A percentile compares a stretch with the other conserved stretches of the same genome.
phyloP scores from a whole-genome alignment of 1,140 invertebrate genomes.

The Cepaea nemoralis region DNA sequence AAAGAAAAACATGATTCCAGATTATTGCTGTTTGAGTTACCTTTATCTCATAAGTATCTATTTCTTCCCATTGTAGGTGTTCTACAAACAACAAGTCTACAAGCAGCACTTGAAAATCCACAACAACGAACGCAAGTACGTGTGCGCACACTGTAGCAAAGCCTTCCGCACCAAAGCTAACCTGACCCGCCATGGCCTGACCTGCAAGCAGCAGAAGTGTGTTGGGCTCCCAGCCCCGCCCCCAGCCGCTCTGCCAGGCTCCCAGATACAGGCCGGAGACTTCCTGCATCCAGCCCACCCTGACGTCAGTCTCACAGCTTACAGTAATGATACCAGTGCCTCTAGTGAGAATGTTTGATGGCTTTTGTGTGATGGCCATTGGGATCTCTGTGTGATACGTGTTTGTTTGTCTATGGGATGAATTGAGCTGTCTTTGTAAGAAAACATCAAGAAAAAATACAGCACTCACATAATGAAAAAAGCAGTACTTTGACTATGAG shows the following conservation, averaged over 20 bases:
- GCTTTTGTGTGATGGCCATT: too few relatives aligned
- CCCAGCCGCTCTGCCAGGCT: background rate
- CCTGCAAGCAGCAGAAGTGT: constrained; percentile 49
- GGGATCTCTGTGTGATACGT: too few relatives aligned
- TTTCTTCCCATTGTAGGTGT: constrained; percentile 41
- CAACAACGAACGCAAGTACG: constrained; percentile 72
- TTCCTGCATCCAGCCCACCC: background rate
- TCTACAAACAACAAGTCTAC: constrained; percentile 66
- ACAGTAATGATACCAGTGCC: background rate
- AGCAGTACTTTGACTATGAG: too few relatives aligned
- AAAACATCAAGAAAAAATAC: too few relatives aligned
- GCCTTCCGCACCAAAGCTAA: constrained; percentile 55
- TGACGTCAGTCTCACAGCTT: background rate
- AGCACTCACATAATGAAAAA: too few relatives aligned
- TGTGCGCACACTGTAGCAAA: constrained; percentile 73
- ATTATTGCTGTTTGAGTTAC: too few relatives aligned
- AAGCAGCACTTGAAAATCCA: constrained; percentile 74
- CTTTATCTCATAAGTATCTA: too few relatives aligned
- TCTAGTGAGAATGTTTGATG: constrained; percentile 11
- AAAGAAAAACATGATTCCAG: too few relatives aligned
- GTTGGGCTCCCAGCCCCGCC: background rate
- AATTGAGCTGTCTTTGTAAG: too few relatives aligned
- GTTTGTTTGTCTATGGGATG: too few relatives aligned
- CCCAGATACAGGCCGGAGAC: background rate
- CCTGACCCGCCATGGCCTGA: constrained; percentile 50